Percentiles rank a stretch among this genome's conserved stretches.
phyloP scores from a whole-genome alignment of 2,888 invertebrate genomes.

The Pheosia tremula region DNA sequence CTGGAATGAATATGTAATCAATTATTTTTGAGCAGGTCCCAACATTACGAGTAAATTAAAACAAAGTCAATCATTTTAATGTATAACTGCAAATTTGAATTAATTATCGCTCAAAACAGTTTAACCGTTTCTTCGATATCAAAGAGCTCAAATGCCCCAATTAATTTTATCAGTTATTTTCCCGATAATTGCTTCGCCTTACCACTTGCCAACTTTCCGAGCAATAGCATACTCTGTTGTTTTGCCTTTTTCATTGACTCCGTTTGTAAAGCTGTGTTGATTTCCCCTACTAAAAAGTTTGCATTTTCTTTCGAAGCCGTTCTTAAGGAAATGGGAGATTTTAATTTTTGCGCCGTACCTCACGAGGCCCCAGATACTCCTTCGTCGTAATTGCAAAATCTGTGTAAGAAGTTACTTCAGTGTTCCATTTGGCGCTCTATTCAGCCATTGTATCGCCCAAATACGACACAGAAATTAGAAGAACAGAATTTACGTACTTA shows the following conservation, averaged over 20 bases:
- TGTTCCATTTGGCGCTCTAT: constrained; percentile 13
- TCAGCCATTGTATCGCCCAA: constrained; percentile 13
- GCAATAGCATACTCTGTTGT: constrained; percentile 16
- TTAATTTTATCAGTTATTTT: constrained; percentile 65
- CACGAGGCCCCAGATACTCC: constrained; percentile 14
- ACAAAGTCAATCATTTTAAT: not conserved
- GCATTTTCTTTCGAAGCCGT: constrained; percentile 40
- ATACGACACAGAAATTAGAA: constrained; percentile 10
- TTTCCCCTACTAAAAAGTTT: constrained; percentile 49
- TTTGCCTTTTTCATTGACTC: constrained; percentile 46
- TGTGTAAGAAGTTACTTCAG: constrained; percentile 10
- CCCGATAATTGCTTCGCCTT: constrained; percentile 62
- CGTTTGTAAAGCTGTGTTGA: constrained; percentile 47
- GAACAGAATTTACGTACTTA: constrained; percentile 8
- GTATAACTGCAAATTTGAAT: constrained; percentile 22
- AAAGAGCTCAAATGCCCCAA: constrained; percentile 50
- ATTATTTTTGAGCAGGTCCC: too few species aligned
- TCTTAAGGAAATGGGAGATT: constrained; percentile 28
- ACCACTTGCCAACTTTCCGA: constrained; percentile 47
- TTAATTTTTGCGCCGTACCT: constrained; percentile 30
- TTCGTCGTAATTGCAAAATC: constrained; percentile 24
- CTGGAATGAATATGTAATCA: not conserved
- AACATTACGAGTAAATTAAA: not conserved
- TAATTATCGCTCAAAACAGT: constrained; percentile 34
- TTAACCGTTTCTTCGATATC: constrained; percentile 36